Evolutionary conservation across 2,888 invertebrate genomes (phyloP), one percentile per base, ranked within the genome.

Genomic region (Tethea ocularis): DNA sequence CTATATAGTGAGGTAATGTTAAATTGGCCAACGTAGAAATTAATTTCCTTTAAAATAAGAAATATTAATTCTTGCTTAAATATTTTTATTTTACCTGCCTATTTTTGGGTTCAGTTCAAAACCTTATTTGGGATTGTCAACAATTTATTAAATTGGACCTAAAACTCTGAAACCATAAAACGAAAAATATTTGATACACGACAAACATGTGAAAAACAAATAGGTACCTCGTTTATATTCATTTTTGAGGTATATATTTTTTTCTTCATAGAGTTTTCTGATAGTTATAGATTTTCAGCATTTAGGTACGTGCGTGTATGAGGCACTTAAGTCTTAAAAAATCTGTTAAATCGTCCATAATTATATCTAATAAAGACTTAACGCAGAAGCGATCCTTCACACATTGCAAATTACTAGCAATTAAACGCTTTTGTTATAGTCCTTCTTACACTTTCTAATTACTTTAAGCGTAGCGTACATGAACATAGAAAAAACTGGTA

Each of bases 1-100:
- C 82, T 78, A 72, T 84, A 78, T 77, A 83, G 77, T 78, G 11
- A 0, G 55, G 23, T 57, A 20, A 11, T 2, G 36, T 51, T 33
- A 66, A n/a, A 77, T 77, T 84, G 86, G 80, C 64, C 57, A 57
- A 55, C 33, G 33, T 13, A 23, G 20, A 22, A 7, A 15, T 13
- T 29, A 23, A 54, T 26, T 1, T 20, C 17, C 2, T 29, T 5
- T 29, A 29, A 52, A 2, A n/a, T 26, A 29, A 29, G 10, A 29
- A 29, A 10, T 29, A n/a, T n/a, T n/a, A n/a, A n/a, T n/a, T n/a
- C n/a, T n/a, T n/a, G n/a, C n/a, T n/a, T n/a, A n/a, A n/a, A n/a
- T n/a, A n/a, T n/a, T n/a, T n/a, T n/a, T n/a, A n/a, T n/a, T n/a
- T n/a, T n/a, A n/a, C n/a, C n/a, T n/a, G n/a, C n/a, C n/a, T n/a